A percentile compares a stretch with the other conserved stretches of the same genome.
phyloP scores from a whole-genome alignment of 2,113 vertebrate genomes.

The Oxygymnocypris stewartii region DNA sequence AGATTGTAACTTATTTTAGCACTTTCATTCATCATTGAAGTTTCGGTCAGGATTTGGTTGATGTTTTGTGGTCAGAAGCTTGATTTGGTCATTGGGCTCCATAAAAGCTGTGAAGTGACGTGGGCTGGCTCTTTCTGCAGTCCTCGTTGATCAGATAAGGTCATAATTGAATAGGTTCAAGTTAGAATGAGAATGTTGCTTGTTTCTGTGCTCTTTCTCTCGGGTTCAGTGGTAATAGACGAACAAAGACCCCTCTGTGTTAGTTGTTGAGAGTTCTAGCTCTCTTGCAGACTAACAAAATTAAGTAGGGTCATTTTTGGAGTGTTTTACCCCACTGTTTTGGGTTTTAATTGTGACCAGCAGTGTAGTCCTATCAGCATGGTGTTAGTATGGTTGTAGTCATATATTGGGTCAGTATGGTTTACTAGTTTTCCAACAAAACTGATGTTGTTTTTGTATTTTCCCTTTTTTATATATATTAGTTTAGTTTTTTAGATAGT shows the following conservation, averaged over 20 bases:
- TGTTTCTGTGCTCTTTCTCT: conserved; percentile 17
- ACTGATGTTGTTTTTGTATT: neutral
- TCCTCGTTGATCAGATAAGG: neutral
- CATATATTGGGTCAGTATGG: neutral
- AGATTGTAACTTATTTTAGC: neutral
- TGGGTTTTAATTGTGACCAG: neutral
- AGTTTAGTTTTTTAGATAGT: too few relatives aligned
- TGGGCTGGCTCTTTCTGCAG: neutral
- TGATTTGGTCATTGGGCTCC: neutral
- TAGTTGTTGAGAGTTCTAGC: conserved; percentile 30
- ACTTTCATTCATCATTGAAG: neutral
- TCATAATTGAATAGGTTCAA: conserved; percentile 19
- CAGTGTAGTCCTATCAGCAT: neutral
- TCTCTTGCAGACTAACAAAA: conserved; percentile 36
- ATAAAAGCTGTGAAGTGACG: neutral
- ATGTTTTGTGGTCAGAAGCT: neutral
- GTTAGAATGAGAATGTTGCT: conserved; percentile 39
- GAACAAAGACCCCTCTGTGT: conserved; percentile 56
- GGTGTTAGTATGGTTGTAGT: too few relatives aligned
- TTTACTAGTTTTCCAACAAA: neutral
- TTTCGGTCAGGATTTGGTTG: neutral
- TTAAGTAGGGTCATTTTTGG: conserved; percentile 55
- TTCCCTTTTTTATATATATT: neutral
- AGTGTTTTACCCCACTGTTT: conserved; percentile 44
- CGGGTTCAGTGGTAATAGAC: conserved; percentile 20